A percentile compares a stretch with the other conserved stretches of the same genome.
Evolutionary conservation across 2,797 vertebrate genomes (phyloP).

Genomic region (Manis pentadactyla): DNA sequence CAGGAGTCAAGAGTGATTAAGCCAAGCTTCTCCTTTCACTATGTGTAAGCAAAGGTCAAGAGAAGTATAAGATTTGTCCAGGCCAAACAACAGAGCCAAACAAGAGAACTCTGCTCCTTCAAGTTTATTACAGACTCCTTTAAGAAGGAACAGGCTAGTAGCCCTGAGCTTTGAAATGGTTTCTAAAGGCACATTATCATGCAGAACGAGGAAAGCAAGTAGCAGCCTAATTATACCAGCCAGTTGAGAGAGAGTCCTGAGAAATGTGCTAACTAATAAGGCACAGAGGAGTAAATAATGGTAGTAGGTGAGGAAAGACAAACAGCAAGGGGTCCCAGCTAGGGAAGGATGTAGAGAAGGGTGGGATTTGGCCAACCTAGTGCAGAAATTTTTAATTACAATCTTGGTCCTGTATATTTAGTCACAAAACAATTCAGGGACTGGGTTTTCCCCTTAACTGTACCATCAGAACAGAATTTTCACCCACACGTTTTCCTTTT

Average conservation of each 20-base stretch:
- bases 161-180: background rate
- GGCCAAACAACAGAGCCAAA: background rate
- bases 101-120: background rate
- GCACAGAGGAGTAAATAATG: background rate
- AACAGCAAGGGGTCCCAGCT: background rate
- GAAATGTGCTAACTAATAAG: background rate
- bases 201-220: background rate
- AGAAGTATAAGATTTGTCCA: background rate
- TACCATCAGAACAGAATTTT: background rate
- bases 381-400: background rate
- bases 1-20: background rate
- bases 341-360: background rate
- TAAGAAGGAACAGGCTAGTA: background rate
- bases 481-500: background rate
- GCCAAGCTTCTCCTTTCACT: background rate
- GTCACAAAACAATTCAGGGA: background rate
- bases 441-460: background rate
- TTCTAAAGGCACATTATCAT: background rate
- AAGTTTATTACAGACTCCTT: background rate
- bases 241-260: background rate
- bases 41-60: background rate
- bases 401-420: background rate
- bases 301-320: background rate
- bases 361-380: background rate
- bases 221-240: background rate